Evolutionary conservation across 2,113 vertebrate genomes (phyloP).

Genomic region (Bufo gargarizans): DNA sequence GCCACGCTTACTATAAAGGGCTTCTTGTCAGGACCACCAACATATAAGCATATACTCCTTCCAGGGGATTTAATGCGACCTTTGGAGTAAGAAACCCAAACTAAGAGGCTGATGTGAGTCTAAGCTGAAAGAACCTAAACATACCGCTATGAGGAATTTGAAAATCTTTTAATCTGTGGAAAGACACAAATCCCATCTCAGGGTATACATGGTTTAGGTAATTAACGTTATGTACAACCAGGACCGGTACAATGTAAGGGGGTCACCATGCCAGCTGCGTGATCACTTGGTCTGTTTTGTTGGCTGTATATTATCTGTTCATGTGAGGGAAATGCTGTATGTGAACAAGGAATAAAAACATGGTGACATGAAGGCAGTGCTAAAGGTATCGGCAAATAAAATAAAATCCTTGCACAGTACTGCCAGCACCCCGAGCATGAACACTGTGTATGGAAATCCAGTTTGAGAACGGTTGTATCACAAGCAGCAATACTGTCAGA

Average conservation of each 20-base stretch:
- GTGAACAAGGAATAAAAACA: no score
- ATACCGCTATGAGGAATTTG: constrained; percentile 25
- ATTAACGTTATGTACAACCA: neutral
- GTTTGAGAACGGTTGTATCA: no score
- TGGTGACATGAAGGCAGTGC: no score
- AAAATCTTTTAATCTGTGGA: constrained; percentile 33
- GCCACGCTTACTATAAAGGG: neutral
- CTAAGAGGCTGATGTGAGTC: constrained; percentile 21
- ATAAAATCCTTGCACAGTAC: no score
- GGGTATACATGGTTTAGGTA: constrained; percentile 17
- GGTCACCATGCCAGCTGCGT: neutral
- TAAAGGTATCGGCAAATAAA: no score
- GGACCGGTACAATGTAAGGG: neutral
- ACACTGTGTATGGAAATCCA: no score
- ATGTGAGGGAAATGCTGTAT: no score
- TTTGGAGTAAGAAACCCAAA: constrained; percentile 7
- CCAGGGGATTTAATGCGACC: constrained; percentile 14
- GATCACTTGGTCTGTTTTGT: no score
- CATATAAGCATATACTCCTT: neutral
- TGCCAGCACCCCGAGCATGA: no score
- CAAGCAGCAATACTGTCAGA: no score
- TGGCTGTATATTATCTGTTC: no score
- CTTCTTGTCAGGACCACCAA: neutral
- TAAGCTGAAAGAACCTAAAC: constrained; percentile 28
- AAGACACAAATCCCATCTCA: constrained; percentile 28